Base-by-base conservation (phyloP, 2,113 vertebrate genomes). In the Dermatemys mawii region DNA sequence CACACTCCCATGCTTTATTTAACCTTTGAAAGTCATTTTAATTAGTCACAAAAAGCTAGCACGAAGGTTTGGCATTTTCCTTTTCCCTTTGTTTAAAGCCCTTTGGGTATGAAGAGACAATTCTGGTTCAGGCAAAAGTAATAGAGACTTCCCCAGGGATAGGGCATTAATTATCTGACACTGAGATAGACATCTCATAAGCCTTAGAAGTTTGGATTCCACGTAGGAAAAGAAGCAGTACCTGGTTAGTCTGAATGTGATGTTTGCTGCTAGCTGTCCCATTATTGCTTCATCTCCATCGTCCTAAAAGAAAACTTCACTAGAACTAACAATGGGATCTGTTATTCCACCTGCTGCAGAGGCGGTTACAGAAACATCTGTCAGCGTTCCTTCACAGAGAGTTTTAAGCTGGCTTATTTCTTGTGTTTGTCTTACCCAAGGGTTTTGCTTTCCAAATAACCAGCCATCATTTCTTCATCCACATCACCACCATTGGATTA, bases 401-500 rank as follows among this genome's bases (percentile, higher is more conserved):
- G 50, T 51, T 78, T 7, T 9, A 8, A 16, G 26, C 10, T 2
- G 2, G 50, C 67, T 38, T 19, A 57, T 5, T 6, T 11, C 11
- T 60, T 29, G 24, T 1, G 19, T 27, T 38, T 6, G 53, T 19
- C 44, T 21, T 51, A 2, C 84, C 26, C 51, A 5, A 29, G n/a
- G 16, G 38, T 29, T 24, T 54, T 32, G 46, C 4, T 32, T 46
- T 41, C 78, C n/a, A 48, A 4, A n/a, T 22, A 51, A 27, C 10
- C 46, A 46, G 1, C 3, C 8, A 2, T 5, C 1, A 27, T 3
- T 1, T 12, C 53, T 46, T 51, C 55, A n/a, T 44, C 50, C 9
- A 1, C 57, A 0, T 12, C 2, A 41, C 55, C 2, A 0, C 90
- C 41, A 0, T 27, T 11, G 11, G 5, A 11, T 10, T 9, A 8